Conservation (phyloP, 2,888 invertebrate species). For the Sarcophaga rosellei region DNA sequence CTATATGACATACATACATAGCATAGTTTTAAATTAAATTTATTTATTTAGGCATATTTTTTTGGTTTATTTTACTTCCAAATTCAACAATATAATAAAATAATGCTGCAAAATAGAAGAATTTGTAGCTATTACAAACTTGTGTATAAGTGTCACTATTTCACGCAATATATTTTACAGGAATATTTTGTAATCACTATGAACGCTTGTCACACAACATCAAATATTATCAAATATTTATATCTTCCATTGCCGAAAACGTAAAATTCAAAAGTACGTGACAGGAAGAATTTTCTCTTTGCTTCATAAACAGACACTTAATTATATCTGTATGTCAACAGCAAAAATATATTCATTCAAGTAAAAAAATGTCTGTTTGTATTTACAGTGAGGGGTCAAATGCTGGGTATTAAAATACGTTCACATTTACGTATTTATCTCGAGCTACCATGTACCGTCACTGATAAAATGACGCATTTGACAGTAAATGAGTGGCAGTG, state of each 20-base stretch:
- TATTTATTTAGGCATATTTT: too few relatives aligned
- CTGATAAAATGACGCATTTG: constrained; percentile 32
- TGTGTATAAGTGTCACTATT: not conserved
- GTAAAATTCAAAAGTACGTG: constrained; percentile 40
- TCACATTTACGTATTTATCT: not conserved
- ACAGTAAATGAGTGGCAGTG: constrained; percentile 50
- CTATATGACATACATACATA: too few relatives aligned
- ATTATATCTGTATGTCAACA: constrained; percentile 50
- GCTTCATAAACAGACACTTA: constrained; percentile 19
- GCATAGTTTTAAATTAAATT: too few relatives aligned
- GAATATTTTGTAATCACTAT: not conserved
- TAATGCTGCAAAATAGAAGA: too few relatives aligned
- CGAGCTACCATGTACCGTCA: not conserved
- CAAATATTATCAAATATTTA: constrained; percentile 45
- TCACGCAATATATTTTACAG: not conserved
- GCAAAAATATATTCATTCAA: constrained; percentile 34
- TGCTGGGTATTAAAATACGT: not conserved
- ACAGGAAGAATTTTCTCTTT: constrained; percentile 45
- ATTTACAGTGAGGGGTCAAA: not conserved
- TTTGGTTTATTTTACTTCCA: too few relatives aligned
- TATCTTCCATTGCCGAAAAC: constrained; percentile 50
- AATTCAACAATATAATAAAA: too few relatives aligned
- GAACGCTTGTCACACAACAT: not conserved
- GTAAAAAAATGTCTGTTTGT: constrained; percentile 24
- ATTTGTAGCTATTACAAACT: too few relatives aligned